Conservation (phyloP, 2,888 invertebrate species). For the Philhelius pedissequus region DNA sequence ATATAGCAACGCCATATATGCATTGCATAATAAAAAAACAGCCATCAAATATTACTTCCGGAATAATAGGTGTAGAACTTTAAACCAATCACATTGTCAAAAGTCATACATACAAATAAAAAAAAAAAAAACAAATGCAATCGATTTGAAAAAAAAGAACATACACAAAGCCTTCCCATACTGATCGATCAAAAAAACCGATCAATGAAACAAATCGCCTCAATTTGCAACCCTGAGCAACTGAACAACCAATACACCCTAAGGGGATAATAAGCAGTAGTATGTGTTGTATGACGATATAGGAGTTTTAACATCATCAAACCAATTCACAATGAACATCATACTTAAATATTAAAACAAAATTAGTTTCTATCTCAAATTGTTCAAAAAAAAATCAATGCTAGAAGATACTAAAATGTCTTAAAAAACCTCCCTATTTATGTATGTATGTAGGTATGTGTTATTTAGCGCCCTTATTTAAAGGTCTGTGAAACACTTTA, state of each 20-base stretch:
- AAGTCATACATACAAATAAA: neutral
- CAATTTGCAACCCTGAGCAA: conserved; percentile 53
- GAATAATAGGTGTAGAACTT: neutral
- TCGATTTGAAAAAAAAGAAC: neutral
- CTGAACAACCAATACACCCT: conserved; percentile 25
- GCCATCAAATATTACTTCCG: neutral
- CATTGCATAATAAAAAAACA: conserved; percentile 34
- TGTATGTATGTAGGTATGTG: no score
- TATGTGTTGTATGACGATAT: neutral
- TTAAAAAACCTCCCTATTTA: neutral
- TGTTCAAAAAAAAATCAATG: neutral
- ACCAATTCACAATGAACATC: conserved; percentile 41
- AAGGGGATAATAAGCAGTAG: neutral
- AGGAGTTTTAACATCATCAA: conserved; percentile 38
- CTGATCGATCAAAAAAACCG: conserved; percentile 36
- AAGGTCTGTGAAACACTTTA: conserved; percentile 6
- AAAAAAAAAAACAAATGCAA: neutral
- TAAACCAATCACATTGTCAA: neutral
- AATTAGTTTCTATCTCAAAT: conserved; percentile 22
- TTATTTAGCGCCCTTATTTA: conserved; percentile 25
- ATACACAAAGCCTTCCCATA: neutral
- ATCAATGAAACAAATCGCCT: conserved; percentile 37
- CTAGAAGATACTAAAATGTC: neutral
- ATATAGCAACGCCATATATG: conserved; percentile 16
- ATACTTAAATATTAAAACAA: no score